Conservation (phyloP, 2,113 vertebrate genomes). For the Engystomops pustulosus region DNA sequence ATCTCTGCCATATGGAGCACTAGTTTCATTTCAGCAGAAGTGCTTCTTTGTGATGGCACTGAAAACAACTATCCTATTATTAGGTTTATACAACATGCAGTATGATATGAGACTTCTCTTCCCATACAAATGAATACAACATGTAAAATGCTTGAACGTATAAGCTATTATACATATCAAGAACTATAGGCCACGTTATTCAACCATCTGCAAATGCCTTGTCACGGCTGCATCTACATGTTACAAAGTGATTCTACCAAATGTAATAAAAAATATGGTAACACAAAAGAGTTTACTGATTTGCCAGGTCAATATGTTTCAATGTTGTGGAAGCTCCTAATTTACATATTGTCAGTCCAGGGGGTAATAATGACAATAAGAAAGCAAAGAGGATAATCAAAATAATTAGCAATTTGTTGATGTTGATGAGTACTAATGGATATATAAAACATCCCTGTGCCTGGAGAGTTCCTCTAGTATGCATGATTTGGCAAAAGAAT, state of each 20-base stretch:
- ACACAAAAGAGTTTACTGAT: not conserved
- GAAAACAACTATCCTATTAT: conserved; percentile 6
- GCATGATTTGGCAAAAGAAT: not conserved
- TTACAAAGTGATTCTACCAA: not conserved
- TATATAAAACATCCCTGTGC: conserved; percentile 5
- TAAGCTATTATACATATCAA: not conserved
- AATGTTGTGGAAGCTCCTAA: not conserved
- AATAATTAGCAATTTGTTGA: conserved; percentile 2
- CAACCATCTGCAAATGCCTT: not conserved
- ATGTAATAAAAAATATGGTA: not conserved
- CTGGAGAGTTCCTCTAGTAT: not conserved
- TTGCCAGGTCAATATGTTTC: not conserved
- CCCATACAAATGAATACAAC: not conserved
- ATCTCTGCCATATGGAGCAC: not conserved
- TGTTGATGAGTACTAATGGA: conserved; percentile 7
- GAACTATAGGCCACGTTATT: not conserved
- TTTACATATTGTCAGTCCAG: not conserved
- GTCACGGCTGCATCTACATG: not conserved
- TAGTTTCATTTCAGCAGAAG: not conserved
- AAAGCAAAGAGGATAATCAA: not conserved
- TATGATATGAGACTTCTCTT: not conserved
- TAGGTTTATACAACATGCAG: not conserved
- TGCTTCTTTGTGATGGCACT: not conserved
- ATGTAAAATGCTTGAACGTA: not conserved
- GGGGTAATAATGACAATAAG: not conserved